These are phyloP conservation scores for Drosophila kuntzei DNA, from an alignment of 2,888 invertebrate genomes.

Conservation along the genomic window DNA sequence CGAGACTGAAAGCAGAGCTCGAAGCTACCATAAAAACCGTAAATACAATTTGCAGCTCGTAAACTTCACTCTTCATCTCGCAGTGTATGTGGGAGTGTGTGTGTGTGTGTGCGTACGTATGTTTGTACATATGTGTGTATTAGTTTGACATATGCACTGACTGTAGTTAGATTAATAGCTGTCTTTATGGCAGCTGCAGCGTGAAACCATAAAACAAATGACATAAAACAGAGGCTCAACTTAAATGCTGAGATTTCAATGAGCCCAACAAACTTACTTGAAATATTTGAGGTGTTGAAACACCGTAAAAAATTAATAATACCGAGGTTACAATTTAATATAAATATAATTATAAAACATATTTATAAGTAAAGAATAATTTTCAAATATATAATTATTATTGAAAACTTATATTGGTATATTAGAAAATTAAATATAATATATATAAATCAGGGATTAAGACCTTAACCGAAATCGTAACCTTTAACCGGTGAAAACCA, in stretches of 20 bases:
- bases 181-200: conserved; percentile 46
- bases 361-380: too few species aligned
- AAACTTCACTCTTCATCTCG: conserved; percentile 20
- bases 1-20: conserved; percentile 14
- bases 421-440: too few species aligned
- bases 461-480: too few species aligned
- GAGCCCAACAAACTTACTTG: background rate
- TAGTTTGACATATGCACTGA: conserved; percentile 4
- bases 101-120: conserved; percentile 17
- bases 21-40: conserved; percentile 35
- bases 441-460: too few species aligned
- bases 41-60: conserved; percentile 68
- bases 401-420: too few species aligned
- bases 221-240: conserved; percentile 44
- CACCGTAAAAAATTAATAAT: background rate
- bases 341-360: background rate
- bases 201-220: conserved; percentile 57
- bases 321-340: background rate
- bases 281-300: background rate
- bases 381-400: too few species aligned
- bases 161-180: conserved; percentile 8
- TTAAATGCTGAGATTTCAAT: conserved; percentile 56
- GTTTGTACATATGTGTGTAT: conserved; percentile 7
- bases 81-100: conserved; percentile 11
- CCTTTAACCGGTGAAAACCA: too few species aligned